A percentile compares a stretch with the other conserved stretches of the same genome.
Conservation (phyloP, 1,140 invertebrate genomes). For the Homarus americanus region DNA sequence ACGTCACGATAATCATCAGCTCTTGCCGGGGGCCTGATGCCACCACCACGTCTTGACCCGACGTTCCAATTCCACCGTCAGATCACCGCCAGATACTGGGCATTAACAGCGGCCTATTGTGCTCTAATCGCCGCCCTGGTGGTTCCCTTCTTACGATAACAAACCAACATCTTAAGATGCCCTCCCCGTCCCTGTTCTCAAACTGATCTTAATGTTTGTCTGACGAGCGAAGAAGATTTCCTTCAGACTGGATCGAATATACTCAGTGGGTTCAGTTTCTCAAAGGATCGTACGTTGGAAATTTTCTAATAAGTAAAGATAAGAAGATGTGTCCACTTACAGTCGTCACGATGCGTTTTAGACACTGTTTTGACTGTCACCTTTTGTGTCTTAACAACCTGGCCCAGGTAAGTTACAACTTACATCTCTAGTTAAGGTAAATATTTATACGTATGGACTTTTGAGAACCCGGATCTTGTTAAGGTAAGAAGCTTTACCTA, state of each 20-base stretch:
- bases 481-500: too few relatives aligned
- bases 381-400: too few relatives aligned
- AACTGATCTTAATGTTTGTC: neutral
- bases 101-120: constrained; percentile 59
- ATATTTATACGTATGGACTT: too few relatives aligned
- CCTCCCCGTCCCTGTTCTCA: neutral
- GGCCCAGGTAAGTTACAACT: too few relatives aligned
- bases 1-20: constrained; percentile 66
- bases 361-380: too few relatives aligned
- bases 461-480: too few relatives aligned
- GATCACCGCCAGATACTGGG: constrained; percentile 44
- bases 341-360: too few relatives aligned
- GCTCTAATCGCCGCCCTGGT: constrained; percentile 30
- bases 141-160: constrained; percentile 27
- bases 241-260: neutral
- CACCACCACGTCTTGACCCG: constrained; percentile 7
- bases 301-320: too few relatives aligned
- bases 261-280: too few relatives aligned
- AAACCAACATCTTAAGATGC: neutral
- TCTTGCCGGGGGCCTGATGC: constrained; percentile 26
- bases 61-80: constrained; percentile 42
- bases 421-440: too few relatives aligned
- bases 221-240: neutral
- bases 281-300: too few relatives aligned
- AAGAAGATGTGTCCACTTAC: too few relatives aligned